Conservation (phyloP, 2,113 vertebrate species). For the Calcarius ornatus region DNA sequence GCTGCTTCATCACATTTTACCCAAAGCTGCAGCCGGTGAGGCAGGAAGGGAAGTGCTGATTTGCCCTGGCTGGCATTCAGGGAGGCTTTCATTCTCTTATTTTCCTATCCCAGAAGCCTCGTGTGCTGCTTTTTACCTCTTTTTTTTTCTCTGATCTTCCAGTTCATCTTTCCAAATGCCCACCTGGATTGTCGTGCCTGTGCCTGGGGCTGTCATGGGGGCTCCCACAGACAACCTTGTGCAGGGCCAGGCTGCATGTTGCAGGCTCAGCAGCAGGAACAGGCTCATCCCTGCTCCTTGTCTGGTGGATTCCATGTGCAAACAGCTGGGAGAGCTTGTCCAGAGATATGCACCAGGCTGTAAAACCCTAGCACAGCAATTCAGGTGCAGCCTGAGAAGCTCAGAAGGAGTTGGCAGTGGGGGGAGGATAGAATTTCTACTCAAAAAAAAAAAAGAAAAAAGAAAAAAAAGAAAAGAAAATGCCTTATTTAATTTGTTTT, state of each 20-base stretch:
- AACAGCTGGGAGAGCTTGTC: background rate
- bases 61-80: background rate
- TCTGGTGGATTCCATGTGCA: background rate
- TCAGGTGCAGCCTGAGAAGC: background rate
- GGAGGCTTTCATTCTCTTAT: background rate
- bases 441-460: background rate
- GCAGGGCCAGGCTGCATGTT: background rate
- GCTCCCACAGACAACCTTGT: fast-evolving
- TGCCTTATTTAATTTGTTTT: background rate
- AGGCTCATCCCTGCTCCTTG: background rate
- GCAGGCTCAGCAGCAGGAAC: background rate
- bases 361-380: background rate
- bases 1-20: slow-evolving; percentile 40
- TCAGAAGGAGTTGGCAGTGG: background rate
- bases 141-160: background rate
- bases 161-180: background rate
- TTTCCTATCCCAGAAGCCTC: background rate
- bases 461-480: too few species aligned
- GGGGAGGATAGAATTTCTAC: background rate
- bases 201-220: fast-evolving
- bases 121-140: fast-evolving
- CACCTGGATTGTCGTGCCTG: fast-evolving
- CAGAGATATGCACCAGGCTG: background rate
- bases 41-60: background rate
- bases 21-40: background rate